Base-by-base conservation (phyloP, 2,888 invertebrate species). In the Stratiomys singularior region DNA sequence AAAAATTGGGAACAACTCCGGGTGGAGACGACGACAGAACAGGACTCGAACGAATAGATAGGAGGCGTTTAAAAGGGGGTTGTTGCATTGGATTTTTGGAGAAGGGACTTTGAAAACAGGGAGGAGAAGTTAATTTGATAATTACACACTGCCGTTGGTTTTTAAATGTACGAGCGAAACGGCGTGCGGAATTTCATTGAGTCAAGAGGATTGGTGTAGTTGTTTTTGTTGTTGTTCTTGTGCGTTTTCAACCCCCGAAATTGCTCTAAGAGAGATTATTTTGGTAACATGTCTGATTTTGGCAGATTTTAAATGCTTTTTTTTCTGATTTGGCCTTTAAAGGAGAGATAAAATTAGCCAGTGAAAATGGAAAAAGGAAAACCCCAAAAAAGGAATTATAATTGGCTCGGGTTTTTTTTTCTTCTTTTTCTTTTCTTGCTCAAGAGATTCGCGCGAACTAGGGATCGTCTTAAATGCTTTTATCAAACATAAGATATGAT, bases 51-150 rank as follows among this genome's bases (percentile, higher is more conserved):
- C n/a, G 5, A 5, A 37, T 5, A 67, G 11, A 67, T 7, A 1
- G 67, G 23, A 37, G 37, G 37, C 37, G 37, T 37, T 37, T 52
- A 52, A 52, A n/a, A 52, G 15, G 52, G 52, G 67, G 23, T 11
- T n/a, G n/a, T 18, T 67, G 44, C 11, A 21, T 18, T 69, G 52
- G 46, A 47, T 46, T 46, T 18, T n/a, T 3, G 18, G 18, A n/a
- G n/a, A 13, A 13, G 15, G 18, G 15, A 13, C 15, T 15, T 18
- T 4, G n/a, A 25, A n/a, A 23, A 15, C 30, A 21, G n/a, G 37
- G 56, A 28, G 46, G 64, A 28, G 37, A 60, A 76, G 76, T 64
- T 76, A 76, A 76, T 76, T 76, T 76, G 76, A 76, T 76, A 76
- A 76, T 76, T 76, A 76, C 64, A 76, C 25, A 76, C 64, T 76